These are phyloP conservation scores for Cheiracanthium punctorium DNA, from an alignment of 2,888 invertebrate genomes.

Conservation along the genomic window DNA sequence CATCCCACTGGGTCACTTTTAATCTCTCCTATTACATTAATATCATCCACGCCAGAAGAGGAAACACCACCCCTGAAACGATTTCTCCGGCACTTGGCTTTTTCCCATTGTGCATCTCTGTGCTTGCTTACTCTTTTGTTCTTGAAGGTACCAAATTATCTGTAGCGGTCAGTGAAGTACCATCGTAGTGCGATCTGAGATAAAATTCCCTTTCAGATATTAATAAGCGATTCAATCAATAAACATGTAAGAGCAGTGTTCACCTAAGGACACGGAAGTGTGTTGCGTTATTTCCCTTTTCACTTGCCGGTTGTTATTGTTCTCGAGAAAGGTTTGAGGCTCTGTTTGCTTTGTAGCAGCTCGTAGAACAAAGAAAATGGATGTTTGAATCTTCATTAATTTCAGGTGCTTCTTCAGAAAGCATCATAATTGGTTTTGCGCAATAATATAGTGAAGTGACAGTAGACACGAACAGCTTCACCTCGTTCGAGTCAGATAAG, in stretches of 20 bases:
- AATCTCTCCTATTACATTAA: conserved; percentile 7
- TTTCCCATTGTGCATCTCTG: background rate
- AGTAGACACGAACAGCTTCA: too few relatives aligned
- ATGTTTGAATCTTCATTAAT: too few relatives aligned
- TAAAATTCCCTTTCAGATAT: background rate
- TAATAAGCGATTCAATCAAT: background rate
- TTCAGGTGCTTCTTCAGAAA: too few relatives aligned
- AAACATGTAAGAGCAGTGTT: background rate
- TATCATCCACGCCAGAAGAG: background rate
- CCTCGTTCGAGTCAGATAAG: too few relatives aligned
- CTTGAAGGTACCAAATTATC: background rate
- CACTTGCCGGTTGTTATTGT: background rate
- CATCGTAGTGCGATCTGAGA: background rate
- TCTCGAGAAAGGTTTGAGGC: too few relatives aligned
- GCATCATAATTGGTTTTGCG: too few relatives aligned
- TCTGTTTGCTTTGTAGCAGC: too few relatives aligned
- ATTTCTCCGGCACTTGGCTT: background rate
- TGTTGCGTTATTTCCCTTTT: background rate
- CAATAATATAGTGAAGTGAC: too few relatives aligned
- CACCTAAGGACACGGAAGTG: background rate
- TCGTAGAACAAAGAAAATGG: too few relatives aligned
- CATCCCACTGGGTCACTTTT: conserved; percentile 7
- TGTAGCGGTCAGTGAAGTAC: background rate
- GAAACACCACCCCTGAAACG: background rate
- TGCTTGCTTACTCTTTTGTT: background rate